phyloP scores from a whole-genome alignment of 2,113 vertebrate genomes.

The Scophthalmus maximus region DNA sequence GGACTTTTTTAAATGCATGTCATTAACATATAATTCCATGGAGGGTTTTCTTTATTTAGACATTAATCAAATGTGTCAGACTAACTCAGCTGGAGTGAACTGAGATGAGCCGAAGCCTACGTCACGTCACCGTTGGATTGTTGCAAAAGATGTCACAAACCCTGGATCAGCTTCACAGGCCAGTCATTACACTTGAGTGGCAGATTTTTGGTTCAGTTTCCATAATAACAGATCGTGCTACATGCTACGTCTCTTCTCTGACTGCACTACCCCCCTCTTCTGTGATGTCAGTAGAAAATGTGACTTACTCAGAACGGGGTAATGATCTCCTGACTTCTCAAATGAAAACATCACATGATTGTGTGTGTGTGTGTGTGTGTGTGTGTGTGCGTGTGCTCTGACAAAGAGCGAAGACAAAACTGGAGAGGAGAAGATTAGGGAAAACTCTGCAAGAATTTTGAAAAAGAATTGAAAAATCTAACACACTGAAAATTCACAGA shows the following conservation, averaged over 20 bases:
- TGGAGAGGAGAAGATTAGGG: neutral
- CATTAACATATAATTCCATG: slow-evolving; percentile 10
- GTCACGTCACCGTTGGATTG: slow-evolving; percentile 22
- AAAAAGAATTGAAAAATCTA: no score
- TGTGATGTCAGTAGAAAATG: slow-evolving; percentile 46
- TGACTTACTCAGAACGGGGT: slow-evolving; percentile 35
- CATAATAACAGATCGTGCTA: slow-evolving; percentile 10
- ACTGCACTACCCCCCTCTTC: slow-evolving; percentile 17
- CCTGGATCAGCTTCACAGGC: slow-evolving; percentile 23
- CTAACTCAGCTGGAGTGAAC: slow-evolving; percentile 11
- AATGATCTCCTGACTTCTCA: slow-evolving; percentile 39
- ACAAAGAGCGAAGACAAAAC: slow-evolving; percentile 13
- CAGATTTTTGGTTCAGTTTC: neutral
- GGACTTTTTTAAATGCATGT: slow-evolving; percentile 1
- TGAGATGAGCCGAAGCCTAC: slow-evolving; percentile 8
- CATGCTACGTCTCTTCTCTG: neutral
- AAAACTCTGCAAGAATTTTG: no score
- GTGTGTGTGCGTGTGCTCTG: slow-evolving; percentile 31
- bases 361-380: slow-evolving; percentile 39
- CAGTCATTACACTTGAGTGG: slow-evolving; percentile 5
- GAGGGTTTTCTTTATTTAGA: slow-evolving; percentile 21
- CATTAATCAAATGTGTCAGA: slow-evolving; percentile 21
- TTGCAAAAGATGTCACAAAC: slow-evolving; percentile 10
- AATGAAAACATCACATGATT: slow-evolving; percentile 41
- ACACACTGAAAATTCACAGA: no score